phyloP scores from a whole-genome alignment of 2,888 invertebrate species.

The Lithophane leautieri region DNA sequence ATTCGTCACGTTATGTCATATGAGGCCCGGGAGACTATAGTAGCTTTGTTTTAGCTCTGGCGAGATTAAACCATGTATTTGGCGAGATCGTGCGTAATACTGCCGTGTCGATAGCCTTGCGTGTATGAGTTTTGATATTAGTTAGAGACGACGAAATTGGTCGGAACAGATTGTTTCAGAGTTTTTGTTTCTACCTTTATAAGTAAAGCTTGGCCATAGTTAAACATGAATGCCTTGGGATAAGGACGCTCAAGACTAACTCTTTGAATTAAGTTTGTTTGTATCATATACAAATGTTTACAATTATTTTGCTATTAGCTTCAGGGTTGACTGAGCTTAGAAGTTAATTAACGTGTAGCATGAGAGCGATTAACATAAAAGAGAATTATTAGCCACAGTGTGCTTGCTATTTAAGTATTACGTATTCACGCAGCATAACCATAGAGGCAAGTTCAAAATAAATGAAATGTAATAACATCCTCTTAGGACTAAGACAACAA shows the following conservation, averaged over 20 bases:
- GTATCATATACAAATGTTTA: neutral
- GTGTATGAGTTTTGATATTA: slow-evolving; percentile 52
- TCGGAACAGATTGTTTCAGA: slow-evolving; percentile 16
- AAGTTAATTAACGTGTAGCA: slow-evolving; percentile 14
- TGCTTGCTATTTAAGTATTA: neutral
- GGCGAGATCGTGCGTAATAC: slow-evolving; percentile 53
- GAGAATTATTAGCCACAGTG: neutral
- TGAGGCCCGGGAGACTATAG: slow-evolving; percentile 71
- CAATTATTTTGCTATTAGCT: slow-evolving; percentile 9
- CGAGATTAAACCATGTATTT: slow-evolving; percentile 72
- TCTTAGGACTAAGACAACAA: slow-evolving; percentile 47
- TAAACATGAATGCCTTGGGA: neutral
- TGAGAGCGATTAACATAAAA: slow-evolving; percentile 14
- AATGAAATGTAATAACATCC: slow-evolving; percentile 40
- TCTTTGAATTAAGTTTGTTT: slow-evolving; percentile 8
- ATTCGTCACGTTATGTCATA: slow-evolving; percentile 78
- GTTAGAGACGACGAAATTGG: slow-evolving; percentile 26
- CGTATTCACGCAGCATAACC: neutral
- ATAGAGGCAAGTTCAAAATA: slow-evolving; percentile 22
- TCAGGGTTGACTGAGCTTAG: neutral
- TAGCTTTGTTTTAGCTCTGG: slow-evolving; percentile 73
- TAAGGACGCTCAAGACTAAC: neutral
- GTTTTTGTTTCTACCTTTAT: slow-evolving; percentile 13
- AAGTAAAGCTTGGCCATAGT: neutral
- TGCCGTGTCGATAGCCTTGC: slow-evolving; percentile 39